A percentile compares a stretch with the other conserved stretches of the same genome.
phyloP scores from a whole-genome alignment of 2,113 vertebrate species.

The Gadus macrocephalus region DNA sequence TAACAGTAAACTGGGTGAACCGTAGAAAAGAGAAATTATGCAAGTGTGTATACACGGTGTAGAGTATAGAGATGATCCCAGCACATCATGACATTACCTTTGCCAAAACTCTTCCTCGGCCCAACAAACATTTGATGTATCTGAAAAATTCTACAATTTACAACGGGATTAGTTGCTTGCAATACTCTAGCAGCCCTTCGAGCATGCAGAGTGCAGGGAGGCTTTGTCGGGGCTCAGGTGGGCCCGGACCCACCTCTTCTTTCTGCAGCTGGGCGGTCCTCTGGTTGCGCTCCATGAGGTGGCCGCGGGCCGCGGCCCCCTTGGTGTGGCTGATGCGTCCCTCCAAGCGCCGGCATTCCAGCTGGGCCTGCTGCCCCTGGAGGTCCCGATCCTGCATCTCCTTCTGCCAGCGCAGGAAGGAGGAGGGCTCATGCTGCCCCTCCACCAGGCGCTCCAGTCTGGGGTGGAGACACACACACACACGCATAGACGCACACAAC shows the following conservation, averaged over 20 bases:
- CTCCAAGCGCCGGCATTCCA: conserved; percentile 71
- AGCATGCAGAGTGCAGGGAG: too few relatives aligned
- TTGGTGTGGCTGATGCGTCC: conserved; percentile 80
- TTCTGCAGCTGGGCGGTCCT: conserved; percentile 74
- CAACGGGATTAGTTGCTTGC: too few relatives aligned
- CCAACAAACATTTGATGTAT: too few relatives aligned
- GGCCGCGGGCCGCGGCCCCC: conserved; percentile 73
- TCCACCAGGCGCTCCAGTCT: conserved; percentile 64
- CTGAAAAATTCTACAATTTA: too few relatives aligned
- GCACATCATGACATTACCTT: too few relatives aligned
- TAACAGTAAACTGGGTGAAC: too few relatives aligned
- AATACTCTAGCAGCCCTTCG: too few relatives aligned
- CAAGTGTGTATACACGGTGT: too few relatives aligned
- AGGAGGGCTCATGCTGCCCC: conserved; percentile 76
- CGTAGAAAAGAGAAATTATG: too few relatives aligned
- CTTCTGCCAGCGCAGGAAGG: conserved; percentile 84
- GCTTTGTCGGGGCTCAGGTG: too few relatives aligned
- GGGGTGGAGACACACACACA: conserved; percentile 16
- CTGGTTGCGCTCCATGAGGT: conserved; percentile 74
- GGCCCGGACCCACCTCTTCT: conserved; percentile 74
- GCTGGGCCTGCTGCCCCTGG: conserved; percentile 70
- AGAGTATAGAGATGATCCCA: too few relatives aligned
- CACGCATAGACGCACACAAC: neutral
- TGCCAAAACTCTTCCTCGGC: too few relatives aligned
- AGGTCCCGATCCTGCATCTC: conserved; percentile 77